phyloP scores from a whole-genome alignment of 2,113 vertebrate genomes.

The Gadus macrocephalus region DNA sequence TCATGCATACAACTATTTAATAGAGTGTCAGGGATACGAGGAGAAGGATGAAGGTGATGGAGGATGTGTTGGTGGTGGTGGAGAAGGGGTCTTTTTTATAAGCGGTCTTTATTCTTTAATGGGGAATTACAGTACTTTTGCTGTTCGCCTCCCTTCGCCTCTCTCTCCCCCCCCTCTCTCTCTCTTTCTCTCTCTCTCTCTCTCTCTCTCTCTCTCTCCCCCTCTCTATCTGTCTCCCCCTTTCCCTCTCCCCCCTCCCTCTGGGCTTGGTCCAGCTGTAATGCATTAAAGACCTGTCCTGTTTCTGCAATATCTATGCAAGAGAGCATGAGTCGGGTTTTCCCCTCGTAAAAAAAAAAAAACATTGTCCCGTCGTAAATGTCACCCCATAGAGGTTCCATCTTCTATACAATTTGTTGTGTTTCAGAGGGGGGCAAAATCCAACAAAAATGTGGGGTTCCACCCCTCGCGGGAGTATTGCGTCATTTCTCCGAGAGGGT shows the following conservation, averaged over 20 bases:
- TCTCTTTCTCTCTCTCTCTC: neutral
- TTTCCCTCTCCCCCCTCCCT: slow-evolving; percentile 10
- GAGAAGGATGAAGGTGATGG: neutral
- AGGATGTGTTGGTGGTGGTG: no score
- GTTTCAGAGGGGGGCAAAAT: neutral
- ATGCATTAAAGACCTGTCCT: slow-evolving; percentile 55
- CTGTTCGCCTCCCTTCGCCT: no score
- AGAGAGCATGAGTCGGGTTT: slow-evolving; percentile 50
- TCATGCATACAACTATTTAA: no score
- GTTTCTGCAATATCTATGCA: slow-evolving; percentile 43
- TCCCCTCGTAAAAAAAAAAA: slow-evolving; percentile 58
- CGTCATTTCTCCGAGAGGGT: neutral
- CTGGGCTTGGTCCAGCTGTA: slow-evolving; percentile 58
- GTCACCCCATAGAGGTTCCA: slow-evolving; percentile 23
- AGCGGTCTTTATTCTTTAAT: no score
- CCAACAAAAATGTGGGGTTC: neutral
- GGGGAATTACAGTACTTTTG: no score
- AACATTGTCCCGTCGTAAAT: slow-evolving; percentile 29
- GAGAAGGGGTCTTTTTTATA: no score
- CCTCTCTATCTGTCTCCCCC: neutral
- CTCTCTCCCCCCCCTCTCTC: no score
- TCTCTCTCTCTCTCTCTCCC: neutral
- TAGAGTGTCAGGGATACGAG: no score
- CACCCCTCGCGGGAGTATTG: neutral
- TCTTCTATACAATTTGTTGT: slow-evolving; percentile 24